Evolutionary conservation across 2,797 vertebrate genomes (phyloP).

Genomic region (Moxostoma hubbsi): DNA sequence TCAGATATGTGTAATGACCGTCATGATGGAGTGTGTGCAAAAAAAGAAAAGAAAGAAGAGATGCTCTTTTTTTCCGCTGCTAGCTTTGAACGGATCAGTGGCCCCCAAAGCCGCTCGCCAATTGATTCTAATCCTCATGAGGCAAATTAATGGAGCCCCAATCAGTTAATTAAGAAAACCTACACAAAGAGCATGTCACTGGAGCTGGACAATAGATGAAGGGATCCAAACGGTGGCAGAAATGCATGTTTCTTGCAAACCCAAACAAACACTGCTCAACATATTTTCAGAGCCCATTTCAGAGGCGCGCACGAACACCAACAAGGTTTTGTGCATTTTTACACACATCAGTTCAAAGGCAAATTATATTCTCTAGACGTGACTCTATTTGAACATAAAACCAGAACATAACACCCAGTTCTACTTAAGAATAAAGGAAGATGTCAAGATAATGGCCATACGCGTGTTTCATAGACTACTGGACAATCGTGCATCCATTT

Average conservation of each 20-base stretch:
- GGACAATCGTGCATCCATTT: constrained; percentile 4
- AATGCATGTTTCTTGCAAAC: background rate
- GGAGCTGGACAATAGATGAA: constrained; percentile 29
- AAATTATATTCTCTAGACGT: background rate
- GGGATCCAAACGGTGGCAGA: background rate
- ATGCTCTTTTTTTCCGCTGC: constrained; percentile 10
- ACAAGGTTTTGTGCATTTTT: background rate
- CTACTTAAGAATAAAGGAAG: too few relatives aligned
- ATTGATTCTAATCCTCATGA: constrained; percentile 85
- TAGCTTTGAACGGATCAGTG: constrained; percentile 66
- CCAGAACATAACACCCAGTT: too few relatives aligned
- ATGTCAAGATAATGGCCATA: background rate
- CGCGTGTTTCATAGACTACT: background rate
- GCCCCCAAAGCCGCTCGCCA: constrained; percentile 71
- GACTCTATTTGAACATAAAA: background rate
- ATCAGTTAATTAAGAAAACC: constrained; percentile 89
- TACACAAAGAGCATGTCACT: constrained; percentile 72
- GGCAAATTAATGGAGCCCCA: constrained; percentile 87
- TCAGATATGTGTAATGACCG: background rate
- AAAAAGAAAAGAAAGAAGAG: background rate
- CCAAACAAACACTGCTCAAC: constrained; percentile 17
- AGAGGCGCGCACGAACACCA: background rate
- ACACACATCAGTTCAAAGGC: background rate
- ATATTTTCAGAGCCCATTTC: background rate
- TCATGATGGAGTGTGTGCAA: background rate